Conservation (phyloP, 2,888 invertebrate genomes). For the Pantelozetes paolii region DNA sequence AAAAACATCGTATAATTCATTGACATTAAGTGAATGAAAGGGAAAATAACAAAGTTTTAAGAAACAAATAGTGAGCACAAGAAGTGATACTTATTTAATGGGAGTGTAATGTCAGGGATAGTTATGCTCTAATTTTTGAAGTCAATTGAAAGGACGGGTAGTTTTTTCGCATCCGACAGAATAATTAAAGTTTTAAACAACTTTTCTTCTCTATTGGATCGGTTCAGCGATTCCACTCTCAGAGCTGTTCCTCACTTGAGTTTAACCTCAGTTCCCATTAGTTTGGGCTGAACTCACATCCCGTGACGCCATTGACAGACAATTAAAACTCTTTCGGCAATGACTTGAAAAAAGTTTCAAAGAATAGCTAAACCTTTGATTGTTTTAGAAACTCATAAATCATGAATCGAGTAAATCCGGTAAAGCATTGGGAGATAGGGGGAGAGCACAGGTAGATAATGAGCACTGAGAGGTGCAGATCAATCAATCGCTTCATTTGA, state of each 20-base stretch:
- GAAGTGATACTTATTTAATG: not conserved
- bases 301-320: not conserved
- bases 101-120: not conserved
- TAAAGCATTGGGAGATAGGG: not conserved
- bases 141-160: not conserved
- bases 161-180: not conserved
- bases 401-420: conserved; percentile 6
- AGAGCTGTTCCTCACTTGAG: not conserved
- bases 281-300: not conserved
- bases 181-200: not conserved
- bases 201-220: not conserved
- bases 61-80: not conserved
- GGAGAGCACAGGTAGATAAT: no score
- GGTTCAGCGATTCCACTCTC: not conserved
- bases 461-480: not conserved
- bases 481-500: not conserved
- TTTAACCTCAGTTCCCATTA: no score
- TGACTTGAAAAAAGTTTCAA: not conserved
- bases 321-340: conserved; percentile 1
- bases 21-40: conserved; percentile 1
- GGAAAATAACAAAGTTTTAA: not conserved
- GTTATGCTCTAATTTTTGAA: no score
- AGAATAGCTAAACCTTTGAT: not conserved
- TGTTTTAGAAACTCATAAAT: conserved; percentile 4
- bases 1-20: not conserved